A percentile compares a stretch with the other conserved stretches of the same genome.
These are phyloP conservation scores for Ctenosaura bakeri DNA, from an alignment of 2,797 vertebrate genomes.

Conservation along the genomic window DNA sequence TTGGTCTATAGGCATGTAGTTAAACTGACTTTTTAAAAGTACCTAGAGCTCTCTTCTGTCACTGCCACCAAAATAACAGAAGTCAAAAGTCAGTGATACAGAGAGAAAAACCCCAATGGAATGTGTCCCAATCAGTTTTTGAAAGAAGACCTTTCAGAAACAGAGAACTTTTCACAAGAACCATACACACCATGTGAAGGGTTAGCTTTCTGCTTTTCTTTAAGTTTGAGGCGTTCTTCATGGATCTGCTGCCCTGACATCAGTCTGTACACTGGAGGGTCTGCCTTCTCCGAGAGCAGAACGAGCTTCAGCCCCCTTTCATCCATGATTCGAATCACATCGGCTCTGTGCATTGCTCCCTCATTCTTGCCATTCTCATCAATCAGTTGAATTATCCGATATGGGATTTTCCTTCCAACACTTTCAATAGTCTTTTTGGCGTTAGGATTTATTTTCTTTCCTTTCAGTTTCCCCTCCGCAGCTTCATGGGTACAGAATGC, in stretches of 20 bases:
- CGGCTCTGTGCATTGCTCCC: conserved; percentile 87
- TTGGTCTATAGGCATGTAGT: background rate
- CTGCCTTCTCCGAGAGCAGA: conserved; percentile 72
- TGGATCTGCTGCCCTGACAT: conserved; percentile 92
- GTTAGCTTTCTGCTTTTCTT: conserved; percentile 83
- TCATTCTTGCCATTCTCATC: conserved; percentile 84
- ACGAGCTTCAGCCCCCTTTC: conserved; percentile 86
- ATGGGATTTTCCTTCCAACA: conserved; percentile 87
- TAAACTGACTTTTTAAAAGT: background rate
- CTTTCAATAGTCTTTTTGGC: conserved; percentile 75
- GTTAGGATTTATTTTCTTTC: conserved; percentile 63
- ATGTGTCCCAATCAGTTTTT: background rate
- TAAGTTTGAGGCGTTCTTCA: conserved; percentile 84
- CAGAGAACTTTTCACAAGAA: background rate
- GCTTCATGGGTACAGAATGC: conserved; percentile 71
- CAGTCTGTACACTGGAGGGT: conserved; percentile 90
- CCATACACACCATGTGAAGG: conserved; percentile 80
- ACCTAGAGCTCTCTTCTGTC: conserved; percentile 53
- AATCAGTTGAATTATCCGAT: conserved; percentile 84
- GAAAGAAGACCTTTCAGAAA: background rate
- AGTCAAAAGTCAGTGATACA: background rate
- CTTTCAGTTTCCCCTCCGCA: conserved; percentile 16
- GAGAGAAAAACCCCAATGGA: background rate
- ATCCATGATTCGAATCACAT: conserved; percentile 88
- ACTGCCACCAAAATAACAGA: conserved; percentile 57